These are phyloP conservation scores for Coreoperca whiteheadi DNA, from an alignment of 2,113 vertebrate genomes.

Conservation along the genomic window DNA sequence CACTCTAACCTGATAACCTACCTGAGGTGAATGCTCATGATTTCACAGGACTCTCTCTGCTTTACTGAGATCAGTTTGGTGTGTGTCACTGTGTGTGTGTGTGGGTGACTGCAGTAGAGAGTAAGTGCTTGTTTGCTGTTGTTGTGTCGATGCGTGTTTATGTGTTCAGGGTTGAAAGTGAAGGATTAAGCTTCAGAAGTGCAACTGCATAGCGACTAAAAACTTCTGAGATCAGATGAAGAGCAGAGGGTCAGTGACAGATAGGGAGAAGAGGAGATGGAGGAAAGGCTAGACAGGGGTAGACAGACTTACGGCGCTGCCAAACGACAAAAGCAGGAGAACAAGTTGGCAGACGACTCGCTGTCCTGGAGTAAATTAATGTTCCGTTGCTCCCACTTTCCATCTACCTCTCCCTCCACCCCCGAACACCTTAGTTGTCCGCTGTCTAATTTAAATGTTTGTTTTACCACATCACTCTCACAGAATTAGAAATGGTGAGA, in stretches of 20 bases:
- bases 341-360: slow-evolving; percentile 50
- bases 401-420: slow-evolving; percentile 42
- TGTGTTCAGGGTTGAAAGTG: slow-evolving; percentile 44
- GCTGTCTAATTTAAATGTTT: slow-evolving; percentile 74
- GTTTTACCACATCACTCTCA: slow-evolving; percentile 62
- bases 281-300: slow-evolving; percentile 1
- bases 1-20: slow-evolving; percentile 56
- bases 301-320: slow-evolving; percentile 45
- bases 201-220: background rate
- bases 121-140: slow-evolving; percentile 25
- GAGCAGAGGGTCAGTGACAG: slow-evolving; percentile 50
- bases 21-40: slow-evolving; percentile 60
- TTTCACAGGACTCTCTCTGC: slow-evolving; percentile 40
- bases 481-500: slow-evolving; percentile 60
- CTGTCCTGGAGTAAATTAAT: slow-evolving; percentile 66
- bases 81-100: slow-evolving; percentile 10
- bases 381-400: slow-evolving; percentile 54
- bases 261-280: slow-evolving; percentile 17
- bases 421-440: slow-evolving; percentile 52
- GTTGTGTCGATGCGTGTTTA: slow-evolving; percentile 31
- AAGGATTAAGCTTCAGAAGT: slow-evolving; percentile 42
- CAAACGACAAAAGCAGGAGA: slow-evolving; percentile 42
- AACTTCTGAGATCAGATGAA: slow-evolving; percentile 51
- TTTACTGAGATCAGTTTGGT: slow-evolving; percentile 33
- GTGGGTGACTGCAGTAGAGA: slow-evolving; percentile 25